Evolutionary conservation across 2,888 invertebrate genomes (phyloP).

Genomic region (Endomychus coccineus): DNA sequence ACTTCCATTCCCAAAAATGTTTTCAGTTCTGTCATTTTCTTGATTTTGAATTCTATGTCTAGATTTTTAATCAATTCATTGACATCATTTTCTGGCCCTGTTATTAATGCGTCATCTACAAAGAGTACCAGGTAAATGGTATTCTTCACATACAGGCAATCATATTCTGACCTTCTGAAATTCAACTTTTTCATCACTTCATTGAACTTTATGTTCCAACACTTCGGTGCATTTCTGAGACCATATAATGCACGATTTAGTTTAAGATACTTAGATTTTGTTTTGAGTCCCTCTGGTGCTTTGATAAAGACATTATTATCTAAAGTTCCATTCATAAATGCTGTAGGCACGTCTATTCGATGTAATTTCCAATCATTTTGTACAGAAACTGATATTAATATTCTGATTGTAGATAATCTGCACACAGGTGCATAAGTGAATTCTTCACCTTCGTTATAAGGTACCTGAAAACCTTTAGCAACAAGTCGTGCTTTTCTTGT

Average conservation of each 20-base stretch:
- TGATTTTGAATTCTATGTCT: slow-evolving; percentile 10
- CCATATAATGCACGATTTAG: slow-evolving; percentile 9
- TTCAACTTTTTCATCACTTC: slow-evolving; percentile 2
- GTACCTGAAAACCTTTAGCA: too few species aligned
- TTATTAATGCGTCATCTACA: slow-evolving; percentile 13
- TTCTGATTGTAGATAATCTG: too few species aligned
- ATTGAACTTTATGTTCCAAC: slow-evolving; percentile 9
- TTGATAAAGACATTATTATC: slow-evolving; percentile 4
- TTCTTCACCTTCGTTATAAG: too few species aligned
- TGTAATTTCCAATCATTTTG: too few species aligned
- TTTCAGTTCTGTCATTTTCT: slow-evolving; percentile 13
- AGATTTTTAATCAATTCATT: too few species aligned
- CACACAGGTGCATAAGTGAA: too few species aligned
- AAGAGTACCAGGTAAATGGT: slow-evolving; percentile 12
- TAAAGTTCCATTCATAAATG: too few species aligned
- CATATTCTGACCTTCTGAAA: slow-evolving; percentile 32
- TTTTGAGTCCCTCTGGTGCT: slow-evolving; percentile 6
- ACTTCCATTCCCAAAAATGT: slow-evolving; percentile 18
- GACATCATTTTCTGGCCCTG: too few species aligned
- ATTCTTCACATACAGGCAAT: slow-evolving; percentile 14
- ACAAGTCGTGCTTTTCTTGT: too few species aligned
- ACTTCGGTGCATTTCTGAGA: slow-evolving; percentile 6
- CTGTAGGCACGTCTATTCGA: too few species aligned
- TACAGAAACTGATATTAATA: too few species aligned
- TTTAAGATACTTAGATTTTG: slow-evolving; percentile 6